A percentile compares a stretch with the other conserved stretches of the same genome.
Conservation (phyloP, 2,888 invertebrate genomes). For the Scaptomyza reducta region DNA sequence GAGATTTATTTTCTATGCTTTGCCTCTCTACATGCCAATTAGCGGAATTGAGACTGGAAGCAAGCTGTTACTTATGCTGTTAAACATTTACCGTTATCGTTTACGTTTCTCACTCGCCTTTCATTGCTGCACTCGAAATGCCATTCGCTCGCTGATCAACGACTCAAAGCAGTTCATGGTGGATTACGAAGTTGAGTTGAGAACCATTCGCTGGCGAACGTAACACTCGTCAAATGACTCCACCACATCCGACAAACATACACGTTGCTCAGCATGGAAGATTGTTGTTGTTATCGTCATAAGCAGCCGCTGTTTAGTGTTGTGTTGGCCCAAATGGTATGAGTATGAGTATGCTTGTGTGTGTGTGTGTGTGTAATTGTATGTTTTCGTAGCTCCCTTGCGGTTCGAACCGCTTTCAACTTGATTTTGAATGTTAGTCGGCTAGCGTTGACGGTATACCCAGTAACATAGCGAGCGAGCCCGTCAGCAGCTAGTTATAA, state of each 20-base stretch:
- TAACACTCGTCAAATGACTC: conserved; percentile 49
- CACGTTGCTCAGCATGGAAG: conserved; percentile 32
- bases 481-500: conserved; percentile 30
- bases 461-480: conserved; percentile 2
- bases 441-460: neutral
- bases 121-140: conserved; percentile 29
- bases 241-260: conserved; percentile 7
- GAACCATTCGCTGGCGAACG: conserved; percentile 34
- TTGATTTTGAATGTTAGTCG: conserved; percentile 60
- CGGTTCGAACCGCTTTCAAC: conserved; percentile 75
- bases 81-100: conserved; percentile 18
- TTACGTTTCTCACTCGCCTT: conserved; percentile 47
- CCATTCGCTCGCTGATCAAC: conserved; percentile 44
- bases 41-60: neutral
- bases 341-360: conserved; percentile 1
- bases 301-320: conserved; percentile 16
- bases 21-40: neutral
- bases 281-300: conserved; percentile 31
- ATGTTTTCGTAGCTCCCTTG: conserved; percentile 48
- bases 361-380: conserved; percentile 9
- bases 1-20: neutral
- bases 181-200: conserved; percentile 38
- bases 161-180: conserved; percentile 42
- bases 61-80: neutral
- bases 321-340: conserved; percentile 46